These are phyloP conservation scores for Hydrotaea cyrtoneurina DNA, from an alignment of 2,888 invertebrate genomes.

Conservation along the genomic window DNA sequence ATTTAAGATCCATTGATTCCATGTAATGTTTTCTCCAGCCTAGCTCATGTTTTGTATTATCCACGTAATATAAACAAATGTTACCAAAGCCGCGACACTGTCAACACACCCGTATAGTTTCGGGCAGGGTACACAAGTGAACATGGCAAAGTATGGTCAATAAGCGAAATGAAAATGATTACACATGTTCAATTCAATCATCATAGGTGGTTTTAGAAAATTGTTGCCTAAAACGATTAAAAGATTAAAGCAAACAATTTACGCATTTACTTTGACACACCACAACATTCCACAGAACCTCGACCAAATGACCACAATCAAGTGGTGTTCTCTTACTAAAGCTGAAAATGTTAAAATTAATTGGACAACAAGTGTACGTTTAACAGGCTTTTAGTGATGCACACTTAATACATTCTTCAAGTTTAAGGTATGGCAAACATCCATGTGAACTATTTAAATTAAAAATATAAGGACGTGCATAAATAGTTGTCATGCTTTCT, in stretches of 20 bases:
- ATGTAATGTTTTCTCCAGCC: too few relatives aligned
- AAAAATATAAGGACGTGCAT: not conserved
- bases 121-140: not conserved
- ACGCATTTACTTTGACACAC: too few relatives aligned
- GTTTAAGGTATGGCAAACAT: not conserved
- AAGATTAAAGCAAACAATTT: not conserved
- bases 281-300: too few relatives aligned
- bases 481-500: not conserved
- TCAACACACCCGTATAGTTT: not conserved
- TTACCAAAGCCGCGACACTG: not conserved
- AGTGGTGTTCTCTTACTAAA: not conserved
- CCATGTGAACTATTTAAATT: not conserved
- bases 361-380: not conserved
- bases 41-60: too few relatives aligned
- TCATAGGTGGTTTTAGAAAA: not conserved
- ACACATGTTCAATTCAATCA: too few relatives aligned
- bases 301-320: not conserved
- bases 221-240: constrained; percentile 7
- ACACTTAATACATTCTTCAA: not conserved
- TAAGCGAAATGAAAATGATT: not conserved
- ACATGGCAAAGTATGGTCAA: not conserved
- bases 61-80: not conserved
- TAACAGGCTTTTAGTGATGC: not conserved
- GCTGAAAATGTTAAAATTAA: not conserved
- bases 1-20: too few relatives aligned